A percentile compares a stretch with the other conserved stretches of the same genome.
Evolutionary conservation across 2,113 vertebrate genomes (phyloP).

Genomic region (Clarias macrocephalus): DNA sequence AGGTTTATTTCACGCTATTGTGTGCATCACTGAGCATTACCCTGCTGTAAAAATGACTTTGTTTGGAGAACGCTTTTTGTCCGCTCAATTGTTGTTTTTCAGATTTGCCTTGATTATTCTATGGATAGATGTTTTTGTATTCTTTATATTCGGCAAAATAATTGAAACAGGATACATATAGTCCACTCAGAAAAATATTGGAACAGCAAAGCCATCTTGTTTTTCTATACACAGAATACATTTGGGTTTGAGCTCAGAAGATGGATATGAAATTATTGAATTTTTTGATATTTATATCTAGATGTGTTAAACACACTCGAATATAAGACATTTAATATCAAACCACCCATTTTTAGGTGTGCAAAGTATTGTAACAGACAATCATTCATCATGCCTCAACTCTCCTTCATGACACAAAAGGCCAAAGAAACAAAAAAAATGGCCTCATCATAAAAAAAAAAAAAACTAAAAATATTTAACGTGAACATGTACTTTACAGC

Average conservation of each 20-base stretch:
- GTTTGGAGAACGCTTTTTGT: conserved; percentile 56
- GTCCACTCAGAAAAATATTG: background rate
- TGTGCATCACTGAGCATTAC: conserved; percentile 59
- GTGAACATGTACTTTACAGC: too few relatives aligned
- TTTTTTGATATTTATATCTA: background rate
- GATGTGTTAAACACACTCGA: background rate
- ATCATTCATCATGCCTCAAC: too few relatives aligned
- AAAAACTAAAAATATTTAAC: too few relatives aligned
- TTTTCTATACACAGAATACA: background rate
- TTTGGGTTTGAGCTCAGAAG: background rate
- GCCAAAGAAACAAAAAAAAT: too few relatives aligned
- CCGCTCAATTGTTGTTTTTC: conserved; percentile 58
- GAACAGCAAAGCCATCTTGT: background rate
- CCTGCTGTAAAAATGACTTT: conserved; percentile 60
- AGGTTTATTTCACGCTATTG: conserved; percentile 48
- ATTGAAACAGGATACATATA: background rate
- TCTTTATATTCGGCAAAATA: background rate
- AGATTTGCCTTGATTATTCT: conserved; percentile 65
- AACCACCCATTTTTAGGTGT: background rate
- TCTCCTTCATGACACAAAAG: too few relatives aligned
- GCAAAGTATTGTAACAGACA: background rate
- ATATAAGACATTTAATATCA: background rate
- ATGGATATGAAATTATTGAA: background rate
- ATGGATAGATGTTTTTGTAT: background rate
- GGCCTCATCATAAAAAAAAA: too few relatives aligned